Evolutionary conservation across 2,888 invertebrate genomes (phyloP).

Genomic region (Drosophila affinis): DNA sequence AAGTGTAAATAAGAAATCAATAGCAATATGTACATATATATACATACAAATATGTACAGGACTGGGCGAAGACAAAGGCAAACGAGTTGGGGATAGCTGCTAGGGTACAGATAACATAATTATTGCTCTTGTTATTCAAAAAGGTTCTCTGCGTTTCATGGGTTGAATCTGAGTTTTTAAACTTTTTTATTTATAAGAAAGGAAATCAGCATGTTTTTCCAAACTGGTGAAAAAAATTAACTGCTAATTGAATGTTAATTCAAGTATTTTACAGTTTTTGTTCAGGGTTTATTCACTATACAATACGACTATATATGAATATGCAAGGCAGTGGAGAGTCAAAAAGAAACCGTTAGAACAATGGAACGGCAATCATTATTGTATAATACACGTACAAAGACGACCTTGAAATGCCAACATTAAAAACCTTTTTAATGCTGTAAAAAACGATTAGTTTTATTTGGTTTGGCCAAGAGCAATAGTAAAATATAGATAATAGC

Average conservation of each 20-base stretch:
- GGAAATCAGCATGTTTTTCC: neutral
- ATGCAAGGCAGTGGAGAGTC: constrained; percentile 24
- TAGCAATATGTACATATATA: constrained; percentile 15
- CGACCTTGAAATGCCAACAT: constrained; percentile 65
- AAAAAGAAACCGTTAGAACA: constrained; percentile 46
- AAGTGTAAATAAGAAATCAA: constrained; percentile 26
- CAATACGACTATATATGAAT: too few species aligned
- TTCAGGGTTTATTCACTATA: neutral
- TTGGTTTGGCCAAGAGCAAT: constrained; percentile 14
- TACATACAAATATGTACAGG: neutral
- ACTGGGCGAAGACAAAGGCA: neutral
- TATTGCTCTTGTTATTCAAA: neutral
- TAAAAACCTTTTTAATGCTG: constrained; percentile 38
- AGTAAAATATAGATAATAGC: neutral
- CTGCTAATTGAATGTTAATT: constrained; percentile 1
- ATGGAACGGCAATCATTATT: constrained; percentile 26
- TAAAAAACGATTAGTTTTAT: constrained; percentile 29
- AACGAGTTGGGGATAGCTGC: neutral
- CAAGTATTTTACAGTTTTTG: neutral
- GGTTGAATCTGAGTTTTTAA: neutral
- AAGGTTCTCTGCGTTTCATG: neutral
- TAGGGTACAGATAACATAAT: neutral
- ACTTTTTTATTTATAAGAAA: neutral
- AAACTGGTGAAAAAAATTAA: neutral
- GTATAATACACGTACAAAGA: constrained; percentile 15